A percentile compares a stretch with the other conserved stretches of the same genome.
These are phyloP conservation scores for Crotalus horridus DNA, from an alignment of 2,113 vertebrate species.

Conservation along the genomic window DNA sequence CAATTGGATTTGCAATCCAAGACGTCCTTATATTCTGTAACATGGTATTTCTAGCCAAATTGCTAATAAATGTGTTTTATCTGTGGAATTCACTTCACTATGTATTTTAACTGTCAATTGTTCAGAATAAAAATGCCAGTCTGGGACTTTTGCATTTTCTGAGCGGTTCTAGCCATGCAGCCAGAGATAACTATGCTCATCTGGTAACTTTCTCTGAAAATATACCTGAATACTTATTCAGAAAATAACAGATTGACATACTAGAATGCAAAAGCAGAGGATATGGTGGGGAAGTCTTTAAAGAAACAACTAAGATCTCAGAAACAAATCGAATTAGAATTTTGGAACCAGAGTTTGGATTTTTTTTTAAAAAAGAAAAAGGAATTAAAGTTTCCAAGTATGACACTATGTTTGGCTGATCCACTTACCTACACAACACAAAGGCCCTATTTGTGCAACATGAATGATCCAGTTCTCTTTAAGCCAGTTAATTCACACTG, in stretches of 20 bases:
- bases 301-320: not conserved
- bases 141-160: not conserved
- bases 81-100: not conserved
- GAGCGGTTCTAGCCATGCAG: not conserved
- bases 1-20: not conserved
- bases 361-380: not conserved
- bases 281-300: not conserved
- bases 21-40: not conserved
- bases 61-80: not conserved
- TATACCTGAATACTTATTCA: not conserved
- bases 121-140: not conserved
- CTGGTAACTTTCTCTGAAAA: not conserved
- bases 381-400: constrained; percentile 35
- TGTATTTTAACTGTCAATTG: not conserved
- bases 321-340: not conserved
- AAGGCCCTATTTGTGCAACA: not conserved
- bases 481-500: not conserved
- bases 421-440: constrained; percentile 40
- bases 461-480: not conserved
- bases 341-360: not conserved
- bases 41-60: not conserved
- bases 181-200: not conserved
- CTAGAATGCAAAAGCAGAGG: not conserved
- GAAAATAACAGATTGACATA: not conserved
- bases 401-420: constrained; percentile 57